Conservation (phyloP, 2,113 vertebrate species). For the Phaethornis superciliosus region DNA sequence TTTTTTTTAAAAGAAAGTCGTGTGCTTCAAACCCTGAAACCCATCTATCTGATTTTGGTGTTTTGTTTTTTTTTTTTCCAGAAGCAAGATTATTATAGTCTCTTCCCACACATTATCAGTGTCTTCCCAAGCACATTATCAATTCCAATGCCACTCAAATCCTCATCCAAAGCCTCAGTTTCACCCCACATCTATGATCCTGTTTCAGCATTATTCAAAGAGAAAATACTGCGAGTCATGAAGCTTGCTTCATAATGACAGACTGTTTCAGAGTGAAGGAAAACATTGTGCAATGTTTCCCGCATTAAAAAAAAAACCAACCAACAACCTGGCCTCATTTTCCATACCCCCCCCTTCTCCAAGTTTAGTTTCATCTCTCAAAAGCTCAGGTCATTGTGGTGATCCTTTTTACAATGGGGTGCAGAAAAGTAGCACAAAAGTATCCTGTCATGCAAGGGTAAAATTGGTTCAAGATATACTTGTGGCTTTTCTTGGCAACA, state of each 20-base stretch:
- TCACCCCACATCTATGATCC: not conserved
- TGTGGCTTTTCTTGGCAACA: not conserved
- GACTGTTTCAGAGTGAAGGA: not conserved
- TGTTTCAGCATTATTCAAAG: not conserved
- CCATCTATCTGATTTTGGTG: not conserved
- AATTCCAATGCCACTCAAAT: not conserved
- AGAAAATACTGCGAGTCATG: conserved; percentile 49
- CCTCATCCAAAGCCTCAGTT: not conserved
- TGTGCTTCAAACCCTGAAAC: not conserved
- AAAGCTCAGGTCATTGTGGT: not conserved
- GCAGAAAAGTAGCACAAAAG: not conserved
- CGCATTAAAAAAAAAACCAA: not conserved
- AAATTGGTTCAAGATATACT: not conserved
- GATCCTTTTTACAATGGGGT: not conserved
- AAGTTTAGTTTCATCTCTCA: not conserved
- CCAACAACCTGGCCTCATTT: not conserved
- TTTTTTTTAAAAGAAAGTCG: not conserved
- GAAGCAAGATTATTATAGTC: not conserved
- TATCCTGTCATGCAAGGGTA: not conserved
- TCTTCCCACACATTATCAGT: not conserved
- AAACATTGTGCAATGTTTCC: conserved; percentile 42
- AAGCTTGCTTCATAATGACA: conserved; percentile 31
- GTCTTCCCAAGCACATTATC: not conserved
- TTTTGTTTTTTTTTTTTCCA: not conserved
- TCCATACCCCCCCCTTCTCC: not conserved